Percentiles rank a stretch among this genome's conserved stretches.
Evolutionary conservation across 2,888 invertebrate genomes (phyloP).

Genomic region (Pyrrhosoma nymphula): DNA sequence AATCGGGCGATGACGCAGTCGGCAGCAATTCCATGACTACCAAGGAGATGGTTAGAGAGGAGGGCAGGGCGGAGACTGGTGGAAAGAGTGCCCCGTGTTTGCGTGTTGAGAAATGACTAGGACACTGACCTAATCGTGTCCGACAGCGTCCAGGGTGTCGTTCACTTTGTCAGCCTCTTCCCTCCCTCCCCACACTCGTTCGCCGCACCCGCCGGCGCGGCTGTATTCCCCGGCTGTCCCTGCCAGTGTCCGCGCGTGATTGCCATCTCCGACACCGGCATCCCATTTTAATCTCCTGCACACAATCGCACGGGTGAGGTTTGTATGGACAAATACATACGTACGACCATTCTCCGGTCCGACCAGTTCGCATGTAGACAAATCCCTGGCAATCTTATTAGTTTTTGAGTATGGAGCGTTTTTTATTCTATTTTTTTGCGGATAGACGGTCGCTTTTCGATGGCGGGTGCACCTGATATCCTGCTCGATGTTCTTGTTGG

Average conservation of each 20-base stretch:
- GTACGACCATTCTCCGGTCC: too few relatives aligned
- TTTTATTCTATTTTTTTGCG: too few relatives aligned
- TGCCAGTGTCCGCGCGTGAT: background rate
- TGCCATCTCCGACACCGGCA: background rate
- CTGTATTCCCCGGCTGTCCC: background rate
- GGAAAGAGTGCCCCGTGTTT: background rate
- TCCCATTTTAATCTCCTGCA: background rate
- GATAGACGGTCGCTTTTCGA: too few relatives aligned
- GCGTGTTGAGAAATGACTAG: background rate
- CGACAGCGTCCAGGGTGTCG: background rate
- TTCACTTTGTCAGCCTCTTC: background rate
- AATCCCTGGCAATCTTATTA: too few relatives aligned
- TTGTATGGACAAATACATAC: too few relatives aligned
- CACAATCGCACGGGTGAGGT: background rate
- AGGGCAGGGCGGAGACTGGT: background rate
- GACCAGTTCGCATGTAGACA: too few relatives aligned
- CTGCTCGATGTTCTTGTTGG: too few relatives aligned
- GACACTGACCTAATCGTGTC: constrained; percentile 9
- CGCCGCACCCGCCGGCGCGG: background rate
- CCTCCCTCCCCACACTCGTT: background rate
- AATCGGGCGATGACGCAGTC: constrained; percentile 52
- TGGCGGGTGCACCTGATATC: too few relatives aligned
- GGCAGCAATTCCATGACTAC: constrained; percentile 37
- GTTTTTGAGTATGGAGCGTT: too few relatives aligned
- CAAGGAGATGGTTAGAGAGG: background rate